Percentiles rank a stretch among this genome's conserved stretches.
Evolutionary conservation across 1,140 invertebrate genomes (phyloP).

Genomic region (Drosophila albomicans): DNA sequence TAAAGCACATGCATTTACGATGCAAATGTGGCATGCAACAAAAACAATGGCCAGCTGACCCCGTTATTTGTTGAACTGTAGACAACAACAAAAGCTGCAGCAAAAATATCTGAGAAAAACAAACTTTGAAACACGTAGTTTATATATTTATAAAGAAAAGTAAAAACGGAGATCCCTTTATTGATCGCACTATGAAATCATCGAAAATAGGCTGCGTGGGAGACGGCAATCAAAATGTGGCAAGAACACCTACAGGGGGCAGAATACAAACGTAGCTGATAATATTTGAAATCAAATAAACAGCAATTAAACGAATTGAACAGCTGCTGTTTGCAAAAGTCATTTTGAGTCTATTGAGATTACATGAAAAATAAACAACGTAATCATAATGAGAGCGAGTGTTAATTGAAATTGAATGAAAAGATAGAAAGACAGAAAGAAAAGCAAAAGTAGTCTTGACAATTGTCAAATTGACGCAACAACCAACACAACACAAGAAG

Average conservation of each 20-base stretch:
- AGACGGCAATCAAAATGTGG: neutral
- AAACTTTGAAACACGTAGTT: conserved; percentile 35
- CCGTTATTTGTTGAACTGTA: conserved; percentile 79
- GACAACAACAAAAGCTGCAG: conserved; percentile 11
- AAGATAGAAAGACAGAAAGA: neutral
- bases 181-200: conserved; percentile 3
- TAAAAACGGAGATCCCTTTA: conserved; percentile 41
- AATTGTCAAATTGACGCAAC: conserved; percentile 81
- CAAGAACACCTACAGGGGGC: neutral
- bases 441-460: conserved; percentile 57
- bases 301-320: conserved; percentile 51
- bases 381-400: conserved; percentile 42
- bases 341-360: conserved; percentile 10
- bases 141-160: conserved; percentile 30
- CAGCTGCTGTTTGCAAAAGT: conserved; percentile 34
- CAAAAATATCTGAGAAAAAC: conserved; percentile 14
- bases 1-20: conserved; percentile 41
- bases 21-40: conserved; percentile 72
- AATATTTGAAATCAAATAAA: conserved; percentile 38
- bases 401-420: conserved; percentile 52
- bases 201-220: conserved; percentile 7
- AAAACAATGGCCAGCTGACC: conserved; percentile 77
- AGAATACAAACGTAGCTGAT: neutral
- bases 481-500: neutral
- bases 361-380: conserved; percentile 45